Base-by-base conservation (phyloP, 1,140 invertebrate species). In the Atopsyche davidsoni region DNA sequence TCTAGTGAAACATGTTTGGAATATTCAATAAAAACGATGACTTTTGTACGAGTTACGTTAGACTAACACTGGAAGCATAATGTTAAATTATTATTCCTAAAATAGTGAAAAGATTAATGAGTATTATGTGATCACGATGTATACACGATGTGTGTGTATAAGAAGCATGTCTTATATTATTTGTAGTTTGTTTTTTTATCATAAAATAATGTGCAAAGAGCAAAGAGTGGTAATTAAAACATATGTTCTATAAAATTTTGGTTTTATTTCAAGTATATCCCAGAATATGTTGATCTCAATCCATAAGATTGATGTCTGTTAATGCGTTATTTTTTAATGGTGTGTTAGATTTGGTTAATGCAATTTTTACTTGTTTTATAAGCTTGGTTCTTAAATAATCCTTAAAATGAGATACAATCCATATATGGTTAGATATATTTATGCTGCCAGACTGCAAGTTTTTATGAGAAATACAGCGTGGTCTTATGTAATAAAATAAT, bases 1-100 rank as follows among this genome's bases (percentile, higher is more conserved):
- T 53, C 51, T 53, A 57, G 51, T 57, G 55, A 53, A 53, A 50
- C 55, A 52, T 52, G 49, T 36, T 51, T 43, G 46, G 38, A 46
- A 51, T 50, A 51, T 53, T 51, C 35, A 48, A 50, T 48, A 28
- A 23, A 42, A 51, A 45, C n/a, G n/a, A n/a, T n/a, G n/a, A n/a
- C 46, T 57, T 53, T 51, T 52, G 31, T 57, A 48, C 43, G n/a
- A n/a, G n/a, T 32, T 50, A 38, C 53, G 51, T 53, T 53, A 50
- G 50, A 53, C 46, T 47, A 48, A 42, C 51, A 48, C 48, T 38
- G 48, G 50, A 46, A 39, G 19, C 35, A 51, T 46, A 50, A 41
- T 47, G 38, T 51, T 52, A 42, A 43, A 45, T 57, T 38, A 49
- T 52, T 38, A 48, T 48, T 46, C 55, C 50, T 57, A 51, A 45